These are phyloP conservation scores for Arrhopalites spinosus DNA, from an alignment of 2,888 invertebrate species.

Conservation along the genomic window DNA sequence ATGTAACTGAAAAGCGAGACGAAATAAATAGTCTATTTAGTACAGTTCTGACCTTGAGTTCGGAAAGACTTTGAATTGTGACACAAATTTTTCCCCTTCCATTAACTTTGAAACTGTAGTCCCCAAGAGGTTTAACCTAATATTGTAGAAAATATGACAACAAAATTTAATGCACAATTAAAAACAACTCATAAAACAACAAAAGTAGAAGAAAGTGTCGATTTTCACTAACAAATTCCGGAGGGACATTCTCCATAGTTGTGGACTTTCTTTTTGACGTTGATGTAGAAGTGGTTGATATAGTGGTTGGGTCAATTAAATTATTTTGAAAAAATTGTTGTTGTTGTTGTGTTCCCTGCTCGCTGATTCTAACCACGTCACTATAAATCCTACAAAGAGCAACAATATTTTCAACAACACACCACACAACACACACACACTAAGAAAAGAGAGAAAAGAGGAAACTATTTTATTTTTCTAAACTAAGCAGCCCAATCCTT, in stretches of 20 bases:
- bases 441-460: neutral
- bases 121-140: constrained; percentile 25
- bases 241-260: too few relatives aligned
- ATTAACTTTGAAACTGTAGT: constrained; percentile 37
- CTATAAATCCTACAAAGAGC: constrained; percentile 34
- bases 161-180: too few relatives aligned
- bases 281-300: too few relatives aligned
- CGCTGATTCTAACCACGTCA: constrained; percentile 36
- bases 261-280: too few relatives aligned
- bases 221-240: too few relatives aligned
- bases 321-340: constrained; percentile 12
- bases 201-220: too few relatives aligned
- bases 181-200: too few relatives aligned
- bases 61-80: constrained; percentile 21
- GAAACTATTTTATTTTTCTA: neutral
- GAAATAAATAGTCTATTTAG: too few relatives aligned
- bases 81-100: constrained; percentile 30
- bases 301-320: too few relatives aligned
- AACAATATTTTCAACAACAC: neutral
- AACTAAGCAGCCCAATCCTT: too few relatives aligned
- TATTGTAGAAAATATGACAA: too few relatives aligned
- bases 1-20: too few relatives aligned
- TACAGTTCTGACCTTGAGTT: constrained; percentile 28
- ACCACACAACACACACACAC: constrained; percentile 13
- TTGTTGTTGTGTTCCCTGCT: constrained; percentile 21